Base-by-base conservation (phyloP, 2,113 vertebrate genomes). In the Brienomyrus longianalis region DNA sequence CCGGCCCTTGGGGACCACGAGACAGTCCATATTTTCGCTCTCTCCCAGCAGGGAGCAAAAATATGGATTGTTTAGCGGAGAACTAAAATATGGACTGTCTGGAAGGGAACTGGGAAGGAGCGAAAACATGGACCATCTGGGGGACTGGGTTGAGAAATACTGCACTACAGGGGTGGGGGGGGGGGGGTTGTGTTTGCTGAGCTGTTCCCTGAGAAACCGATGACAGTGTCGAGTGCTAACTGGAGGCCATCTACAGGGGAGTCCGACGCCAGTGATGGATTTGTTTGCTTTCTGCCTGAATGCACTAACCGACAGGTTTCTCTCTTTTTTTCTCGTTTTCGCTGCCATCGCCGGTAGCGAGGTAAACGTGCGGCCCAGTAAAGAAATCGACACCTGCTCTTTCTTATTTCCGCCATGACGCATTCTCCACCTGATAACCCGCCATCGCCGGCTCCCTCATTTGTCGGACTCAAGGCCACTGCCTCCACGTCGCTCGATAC, bases 211-310 rank as follows among this genome's bases (percentile, higher is more conserved):
- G 85, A 51, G 51, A 87, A 87, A 87, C 31, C 15, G 70, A 45
- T 84, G 70, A 87, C 51, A 19, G 39, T 54, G 85, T 50, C 51
- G 35, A 87, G 50, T 84, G 83, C 43, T 84, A 84, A 48, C 83
- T 35, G 87, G n/a, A 21, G 59, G 5, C 19, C 3, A 7, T 39
- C 45, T 84, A 19, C 54, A 84, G 77, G 31, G 9, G 54, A 50
- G 89, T 87, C 89, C 56, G 31, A 43, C 27, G 15, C 13, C 17
- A 13, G 17, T 23, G 51, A 87, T 35, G 27, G 59, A 80, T 88
- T 83, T 88, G 90, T 89, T 90, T 88, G 45, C 48, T 70, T 88
- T 89, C 45, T 15, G 56, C 87, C 88, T 77, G 23, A 50, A 50
- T 88, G 39, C 47, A 35, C 51, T 87, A 54, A 87, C 50, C 54